A percentile compares a stretch with the other conserved stretches of the same genome.
phyloP scores from a whole-genome alignment of 2,113 vertebrate species.

The Ptychochromis oligacanthus region DNA sequence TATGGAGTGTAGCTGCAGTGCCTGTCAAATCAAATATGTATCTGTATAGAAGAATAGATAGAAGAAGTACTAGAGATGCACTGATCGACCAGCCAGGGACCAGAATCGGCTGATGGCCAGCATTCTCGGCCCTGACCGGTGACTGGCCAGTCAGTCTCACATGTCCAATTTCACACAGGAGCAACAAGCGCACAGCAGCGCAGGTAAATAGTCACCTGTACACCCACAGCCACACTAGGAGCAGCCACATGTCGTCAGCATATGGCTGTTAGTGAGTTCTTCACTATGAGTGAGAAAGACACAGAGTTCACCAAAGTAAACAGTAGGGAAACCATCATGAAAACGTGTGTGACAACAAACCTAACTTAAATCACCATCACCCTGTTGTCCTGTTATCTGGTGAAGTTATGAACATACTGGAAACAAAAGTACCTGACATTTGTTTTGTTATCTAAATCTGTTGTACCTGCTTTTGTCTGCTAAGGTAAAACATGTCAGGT shows the following conservation, averaged over 20 bases:
- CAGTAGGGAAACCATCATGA: neutral
- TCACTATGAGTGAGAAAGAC: neutral
- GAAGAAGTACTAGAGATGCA: neutral
- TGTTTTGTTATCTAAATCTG: neutral
- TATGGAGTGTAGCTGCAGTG: neutral
- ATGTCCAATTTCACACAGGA: neutral
- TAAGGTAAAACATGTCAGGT: neutral
- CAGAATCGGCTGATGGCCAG: neutral
- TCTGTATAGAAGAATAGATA: neutral
- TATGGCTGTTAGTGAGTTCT: too few relatives aligned
- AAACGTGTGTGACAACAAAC: neutral
- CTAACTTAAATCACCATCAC: neutral
- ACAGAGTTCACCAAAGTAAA: neutral
- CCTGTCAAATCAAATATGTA: neutral
- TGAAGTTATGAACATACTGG: neutral
- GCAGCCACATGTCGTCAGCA: too few relatives aligned
- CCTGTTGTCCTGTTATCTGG: neutral
- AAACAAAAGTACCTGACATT: neutral
- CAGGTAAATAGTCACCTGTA: neutral
- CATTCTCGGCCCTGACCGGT: neutral
- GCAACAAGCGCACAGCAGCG: too few relatives aligned
- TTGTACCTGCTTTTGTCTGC: neutral
- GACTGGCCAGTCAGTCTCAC: neutral
- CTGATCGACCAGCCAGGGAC: neutral
- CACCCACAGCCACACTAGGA: neutral